Percentiles rank a stretch among this genome's conserved stretches.
Conservation (phyloP, 37 sponge, comb jelly and placozoan genomes). For the Chondrilla cf. caribensis region DNA sequence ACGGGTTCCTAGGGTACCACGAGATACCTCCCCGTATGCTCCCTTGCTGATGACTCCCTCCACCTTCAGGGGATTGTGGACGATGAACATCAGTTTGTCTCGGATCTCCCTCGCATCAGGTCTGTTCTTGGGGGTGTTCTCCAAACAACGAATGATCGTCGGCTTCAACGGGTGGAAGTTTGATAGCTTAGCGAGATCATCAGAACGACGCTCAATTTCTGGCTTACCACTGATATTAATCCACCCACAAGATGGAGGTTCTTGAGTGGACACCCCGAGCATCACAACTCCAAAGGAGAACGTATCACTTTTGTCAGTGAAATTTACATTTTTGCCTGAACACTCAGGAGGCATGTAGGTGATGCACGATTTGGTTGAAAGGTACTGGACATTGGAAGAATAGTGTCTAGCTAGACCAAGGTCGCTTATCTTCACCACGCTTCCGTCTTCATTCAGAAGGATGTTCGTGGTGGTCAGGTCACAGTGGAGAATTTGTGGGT, state of each 20-base stretch:
- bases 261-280: neutral
- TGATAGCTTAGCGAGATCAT: neutral
- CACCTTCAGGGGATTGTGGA: neutral
- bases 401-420: neutral
- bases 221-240: neutral
- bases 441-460: neutral
- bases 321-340: neutral
- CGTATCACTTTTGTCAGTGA: neutral
- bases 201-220: slow-evolving; percentile 3
- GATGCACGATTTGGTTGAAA: neutral
- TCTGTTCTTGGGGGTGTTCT: neutral
- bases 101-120: neutral
- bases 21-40: neutral
- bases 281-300: slow-evolving; percentile 1
- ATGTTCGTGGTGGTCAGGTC: neutral
- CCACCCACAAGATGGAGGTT: neutral
- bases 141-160: neutral
- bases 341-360: neutral
- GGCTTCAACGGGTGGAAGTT: neutral
- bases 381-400: neutral
- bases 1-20: neutral
- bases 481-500: neutral
- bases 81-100: neutral
- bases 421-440: slow-evolving; percentile 1
- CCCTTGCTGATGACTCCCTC: neutral